A percentile compares a stretch with the other conserved stretches of the same genome.
These are phyloP conservation scores for Lomographa bimaculata DNA, from an alignment of 2,888 invertebrate genomes.

Conservation along the genomic window DNA sequence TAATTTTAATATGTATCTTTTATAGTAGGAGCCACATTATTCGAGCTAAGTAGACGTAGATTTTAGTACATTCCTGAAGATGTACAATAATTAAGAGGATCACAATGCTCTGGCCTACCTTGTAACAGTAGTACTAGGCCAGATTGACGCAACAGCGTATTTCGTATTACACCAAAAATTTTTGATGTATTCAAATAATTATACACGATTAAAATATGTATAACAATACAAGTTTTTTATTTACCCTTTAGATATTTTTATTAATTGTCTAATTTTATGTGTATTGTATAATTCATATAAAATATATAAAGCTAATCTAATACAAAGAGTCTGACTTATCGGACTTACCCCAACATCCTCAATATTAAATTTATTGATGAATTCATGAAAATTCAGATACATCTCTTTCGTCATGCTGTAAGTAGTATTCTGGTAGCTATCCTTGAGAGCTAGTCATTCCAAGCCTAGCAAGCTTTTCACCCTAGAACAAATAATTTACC, in stretches of 20 bases:
- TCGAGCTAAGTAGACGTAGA: slow-evolving; percentile 62
- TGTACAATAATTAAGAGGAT: slow-evolving; percentile 69
- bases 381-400: too few relatives aligned
- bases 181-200: slow-evolving; percentile 77
- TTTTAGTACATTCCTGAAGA: slow-evolving; percentile 76
- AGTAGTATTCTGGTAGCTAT: too few relatives aligned
- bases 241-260: slow-evolving; percentile 13
- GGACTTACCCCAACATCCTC: too few relatives aligned
- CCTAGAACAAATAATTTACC: too few relatives aligned
- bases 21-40: slow-evolving; percentile 34
- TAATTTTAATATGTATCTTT: slow-evolving; percentile 49
- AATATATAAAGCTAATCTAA: too few relatives aligned
- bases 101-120: slow-evolving; percentile 58
- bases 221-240: slow-evolving; percentile 50
- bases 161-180: slow-evolving; percentile 77
- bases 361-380: too few relatives aligned
- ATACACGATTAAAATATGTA: slow-evolving; percentile 74
- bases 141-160: slow-evolving; percentile 58
- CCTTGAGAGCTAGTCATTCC: too few relatives aligned
- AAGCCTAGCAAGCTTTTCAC: too few relatives aligned
- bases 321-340: too few relatives aligned
- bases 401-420: too few relatives aligned
- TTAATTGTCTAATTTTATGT: too few relatives aligned
- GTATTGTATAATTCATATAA: too few relatives aligned
- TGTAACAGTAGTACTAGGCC: slow-evolving; percentile 50